A percentile compares a stretch with the other conserved stretches of the same genome.
Evolutionary conservation across 2,888 invertebrate species (phyloP).

Genomic region (Onthophagus sagittarius): DNA sequence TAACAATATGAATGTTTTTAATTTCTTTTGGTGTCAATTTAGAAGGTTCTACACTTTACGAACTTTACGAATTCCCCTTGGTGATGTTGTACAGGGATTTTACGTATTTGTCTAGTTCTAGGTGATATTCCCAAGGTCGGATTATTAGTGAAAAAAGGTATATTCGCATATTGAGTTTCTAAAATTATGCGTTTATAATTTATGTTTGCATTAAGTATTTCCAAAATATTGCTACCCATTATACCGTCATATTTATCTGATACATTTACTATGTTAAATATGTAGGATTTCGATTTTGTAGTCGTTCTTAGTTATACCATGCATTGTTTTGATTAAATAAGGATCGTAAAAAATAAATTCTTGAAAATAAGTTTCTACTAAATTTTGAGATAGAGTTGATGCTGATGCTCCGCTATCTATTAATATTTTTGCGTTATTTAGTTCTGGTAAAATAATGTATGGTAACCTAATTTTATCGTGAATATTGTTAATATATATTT

Average conservation of each 20-base stretch:
- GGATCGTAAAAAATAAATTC: too few species aligned
- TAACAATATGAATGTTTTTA: constrained; percentile 2
- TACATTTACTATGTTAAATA: too few species aligned
- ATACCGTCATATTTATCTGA: too few species aligned
- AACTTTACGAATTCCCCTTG: background rate
- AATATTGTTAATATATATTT: too few species aligned
- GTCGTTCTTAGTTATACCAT: background rate
- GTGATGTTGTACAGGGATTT: background rate
- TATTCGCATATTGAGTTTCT: background rate
- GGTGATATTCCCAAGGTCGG: background rate
- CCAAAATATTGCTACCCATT: background rate
- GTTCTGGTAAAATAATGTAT: background rate
- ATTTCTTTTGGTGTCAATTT: background rate
- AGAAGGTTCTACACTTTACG: background rate
- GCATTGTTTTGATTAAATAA: background rate
- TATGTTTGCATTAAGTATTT: background rate
- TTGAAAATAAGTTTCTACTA: too few species aligned
- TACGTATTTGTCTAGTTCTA: background rate
- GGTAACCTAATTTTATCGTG: background rate
- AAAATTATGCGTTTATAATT: background rate
- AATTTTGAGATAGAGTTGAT: too few species aligned
- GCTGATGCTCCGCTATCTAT: constrained; percentile 4
- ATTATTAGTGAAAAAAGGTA: background rate
- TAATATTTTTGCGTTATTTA: constrained; percentile 1
- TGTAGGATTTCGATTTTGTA: background rate